phyloP scores from a whole-genome alignment of 2,113 vertebrate genomes.

The Crotalus horridus region DNA sequence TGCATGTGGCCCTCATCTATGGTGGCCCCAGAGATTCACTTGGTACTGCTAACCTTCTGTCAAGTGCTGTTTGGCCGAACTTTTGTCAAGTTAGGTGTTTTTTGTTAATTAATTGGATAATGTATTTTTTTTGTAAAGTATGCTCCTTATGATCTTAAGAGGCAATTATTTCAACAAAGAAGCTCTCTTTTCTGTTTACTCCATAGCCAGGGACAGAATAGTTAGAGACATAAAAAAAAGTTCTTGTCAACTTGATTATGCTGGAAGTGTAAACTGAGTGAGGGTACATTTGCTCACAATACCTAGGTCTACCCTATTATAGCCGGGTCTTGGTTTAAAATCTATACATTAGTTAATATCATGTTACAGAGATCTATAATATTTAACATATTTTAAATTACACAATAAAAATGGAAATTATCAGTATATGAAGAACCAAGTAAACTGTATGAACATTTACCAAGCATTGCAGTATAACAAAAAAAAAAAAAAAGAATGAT shows the following conservation, averaged over 20 bases:
- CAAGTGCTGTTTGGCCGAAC: not conserved
- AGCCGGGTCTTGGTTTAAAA: not conserved
- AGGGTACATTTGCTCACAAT: not conserved
- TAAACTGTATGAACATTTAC: not conserved
- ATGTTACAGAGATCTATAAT: not conserved
- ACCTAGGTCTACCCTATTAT: not conserved
- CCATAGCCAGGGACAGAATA: not conserved
- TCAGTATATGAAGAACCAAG: not conserved
- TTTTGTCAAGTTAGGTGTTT: not conserved
- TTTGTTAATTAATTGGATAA: not conserved
- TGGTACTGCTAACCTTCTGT: not conserved
- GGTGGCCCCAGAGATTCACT: not conserved
- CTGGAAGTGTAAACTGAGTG: not conserved
- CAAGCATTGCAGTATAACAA: not conserved
- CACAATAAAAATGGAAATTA: not conserved
- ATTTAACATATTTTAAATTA: not conserved
- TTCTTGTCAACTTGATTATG: not conserved
- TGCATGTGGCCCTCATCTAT: not conserved
- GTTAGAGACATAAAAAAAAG: not conserved
- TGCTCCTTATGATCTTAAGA: not conserved
- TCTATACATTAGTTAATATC: not conserved
- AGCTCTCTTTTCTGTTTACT: not conserved
- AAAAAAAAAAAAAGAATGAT: not conserved
- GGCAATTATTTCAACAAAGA: not conserved
- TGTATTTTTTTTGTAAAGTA: not conserved